Base-by-base conservation (phyloP, 2,888 invertebrate genomes). In the Drosophila suboccidentalis region DNA sequence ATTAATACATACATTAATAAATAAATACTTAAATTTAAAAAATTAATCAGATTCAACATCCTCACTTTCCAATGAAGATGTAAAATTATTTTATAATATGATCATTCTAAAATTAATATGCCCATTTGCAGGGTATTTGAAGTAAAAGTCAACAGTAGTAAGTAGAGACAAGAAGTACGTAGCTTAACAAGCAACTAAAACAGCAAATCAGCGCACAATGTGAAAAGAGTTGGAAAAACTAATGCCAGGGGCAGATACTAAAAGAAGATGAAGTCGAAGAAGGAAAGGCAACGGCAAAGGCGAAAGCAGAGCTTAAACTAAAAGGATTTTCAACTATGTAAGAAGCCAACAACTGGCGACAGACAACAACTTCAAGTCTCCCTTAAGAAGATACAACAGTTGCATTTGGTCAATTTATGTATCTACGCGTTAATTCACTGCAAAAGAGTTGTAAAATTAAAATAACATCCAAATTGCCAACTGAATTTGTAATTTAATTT, bases 121-220 rank as follows among this genome's bases (percentile, higher is more conserved):
- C 46, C 19, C 32, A 9, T 2, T 5, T 29, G 1, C 9, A 75
- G 70, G 17, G 71, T 47, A 59, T 38, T 5, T 22, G 22, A 72
- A 75, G 75, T 71, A 69, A 79, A 79, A 83, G 83, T 83, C 84
- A 83, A 74, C 76, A 86, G 75, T 63, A 57, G 67, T 83, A 83
- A 83, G 82, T 80, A 86, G 85, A 55, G 73, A 71, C 87, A 78
- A 87, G 80, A 73, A 82, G 79, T 76, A 78, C 65, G 74, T 69
- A 80, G 85, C 87, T 84, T 85, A 84, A 71, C 78, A 82, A 79
- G 85, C 82, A 80, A 78, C 80, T 80, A 76, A 80, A 80, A 78
- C 71, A 78, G 64, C 81, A 84, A 84, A 84, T 84, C 85, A 85
- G 76, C 63, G 84, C 75, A 68, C 78, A 87, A 82, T 87, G 87